phyloP scores from a whole-genome alignment of 2,113 vertebrate species.

The Pampusana beccarii region DNA sequence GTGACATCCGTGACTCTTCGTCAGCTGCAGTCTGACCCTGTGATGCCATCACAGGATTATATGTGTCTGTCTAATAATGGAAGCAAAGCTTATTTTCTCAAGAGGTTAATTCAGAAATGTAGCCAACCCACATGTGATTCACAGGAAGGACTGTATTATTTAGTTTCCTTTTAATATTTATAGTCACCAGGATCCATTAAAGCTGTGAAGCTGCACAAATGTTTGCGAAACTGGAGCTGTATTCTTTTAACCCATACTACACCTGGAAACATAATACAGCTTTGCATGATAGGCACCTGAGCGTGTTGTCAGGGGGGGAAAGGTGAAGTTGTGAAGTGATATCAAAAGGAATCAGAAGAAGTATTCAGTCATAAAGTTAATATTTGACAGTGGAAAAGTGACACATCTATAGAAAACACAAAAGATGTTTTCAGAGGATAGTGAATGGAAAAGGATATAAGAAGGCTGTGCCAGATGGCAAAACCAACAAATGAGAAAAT shows the following conservation, averaged over 20 bases:
- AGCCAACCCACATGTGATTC: not conserved
- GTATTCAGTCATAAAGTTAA: conserved; percentile 8
- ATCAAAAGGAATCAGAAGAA: not conserved
- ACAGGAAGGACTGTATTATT: not conserved
- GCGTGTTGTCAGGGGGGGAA: not conserved
- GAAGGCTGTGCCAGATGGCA: not conserved
- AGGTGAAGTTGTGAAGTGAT: not conserved
- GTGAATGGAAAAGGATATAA: not conserved
- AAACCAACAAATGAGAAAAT: conserved; percentile 1
- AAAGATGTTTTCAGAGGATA: not conserved
- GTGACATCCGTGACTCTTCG: not conserved
- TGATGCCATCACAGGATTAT: not conserved
- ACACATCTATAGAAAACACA: not conserved
- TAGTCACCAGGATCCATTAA: not conserved
- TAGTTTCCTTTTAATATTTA: conserved; percentile 4
- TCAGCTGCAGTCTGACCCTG: not conserved
- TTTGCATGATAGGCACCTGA: not conserved
- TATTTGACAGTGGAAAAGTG: conserved; percentile 14
- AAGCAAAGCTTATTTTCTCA: not conserved
- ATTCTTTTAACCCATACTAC: not conserved
- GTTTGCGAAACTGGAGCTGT: not conserved
- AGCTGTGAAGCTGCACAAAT: not conserved
- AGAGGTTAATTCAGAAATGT: not conserved
- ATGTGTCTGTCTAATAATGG: not conserved
- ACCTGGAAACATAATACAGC: not conserved